These are phyloP conservation scores for Heloderma charlesbogerti DNA, from an alignment of 2,113 vertebrate species.

Conservation along the genomic window DNA sequence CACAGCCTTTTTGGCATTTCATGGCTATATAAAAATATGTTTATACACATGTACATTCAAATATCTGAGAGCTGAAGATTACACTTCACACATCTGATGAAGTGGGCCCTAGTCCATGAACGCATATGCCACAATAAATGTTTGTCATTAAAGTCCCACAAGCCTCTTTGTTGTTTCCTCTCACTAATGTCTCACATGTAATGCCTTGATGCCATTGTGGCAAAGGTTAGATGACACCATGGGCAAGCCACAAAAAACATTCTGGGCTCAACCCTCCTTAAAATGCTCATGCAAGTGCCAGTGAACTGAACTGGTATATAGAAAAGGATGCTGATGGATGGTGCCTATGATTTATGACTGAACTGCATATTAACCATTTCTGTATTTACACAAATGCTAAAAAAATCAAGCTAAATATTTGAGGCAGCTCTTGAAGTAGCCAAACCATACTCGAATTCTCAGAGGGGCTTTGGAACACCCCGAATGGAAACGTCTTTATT, in stretches of 20 bases:
- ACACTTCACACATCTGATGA: not conserved
- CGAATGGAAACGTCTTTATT: conserved; percentile 13
- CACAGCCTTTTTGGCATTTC: not conserved
- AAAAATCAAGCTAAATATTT: not conserved
- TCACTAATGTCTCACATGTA: not conserved
- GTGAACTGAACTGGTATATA: not conserved
- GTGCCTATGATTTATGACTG: not conserved
- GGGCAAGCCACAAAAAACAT: not conserved
- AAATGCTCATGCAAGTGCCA: not conserved
- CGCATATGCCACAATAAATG: not conserved
- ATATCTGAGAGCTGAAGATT: not conserved
- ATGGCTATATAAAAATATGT: not conserved
- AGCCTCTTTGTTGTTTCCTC: not conserved
- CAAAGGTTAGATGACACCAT: not conserved
- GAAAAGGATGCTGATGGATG: not conserved
- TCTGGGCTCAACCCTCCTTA: not conserved
- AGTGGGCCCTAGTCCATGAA: not conserved
- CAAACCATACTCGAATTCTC: not conserved
- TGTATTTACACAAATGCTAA: not conserved
- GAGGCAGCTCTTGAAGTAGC: not conserved
- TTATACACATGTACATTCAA: too few relatives aligned
- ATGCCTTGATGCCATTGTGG: not conserved
- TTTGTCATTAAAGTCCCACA: not conserved
- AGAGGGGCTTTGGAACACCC: not conserved
- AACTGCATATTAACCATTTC: not conserved